Evolutionary conservation across 2,888 invertebrate species (phyloP), one percentile per base, ranked within the genome.

Genomic region (Fragum fragum): DNA sequence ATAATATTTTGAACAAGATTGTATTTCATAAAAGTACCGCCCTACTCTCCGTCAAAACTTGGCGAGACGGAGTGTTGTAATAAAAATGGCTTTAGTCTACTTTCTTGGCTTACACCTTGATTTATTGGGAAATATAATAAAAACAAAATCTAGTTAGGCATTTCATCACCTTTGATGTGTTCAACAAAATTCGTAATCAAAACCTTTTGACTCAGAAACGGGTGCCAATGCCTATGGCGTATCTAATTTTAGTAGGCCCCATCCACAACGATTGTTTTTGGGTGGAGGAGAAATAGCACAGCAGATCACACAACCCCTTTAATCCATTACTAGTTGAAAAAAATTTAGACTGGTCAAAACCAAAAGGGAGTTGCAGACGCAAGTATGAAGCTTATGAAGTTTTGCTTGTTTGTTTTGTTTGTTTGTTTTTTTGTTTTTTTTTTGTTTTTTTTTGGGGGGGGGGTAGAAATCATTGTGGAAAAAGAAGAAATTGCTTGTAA

Each of bases 21-120:
- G n/a, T 9, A 47, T 47, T 47, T 9, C 47, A 47, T 9, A 9
- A 5, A 14, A 47, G 14, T 18, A n/a, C 14, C 47, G 16, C 16
- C n/a, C n/a, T 18, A 14, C 47, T n/a, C n/a, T n/a, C 14, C 5
- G 18, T 18, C 2, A 47, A 47, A 47, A n/a, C 16, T 16, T 16
- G 18, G 14, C 7, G 2, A 47, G 7, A n/a, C 47, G 16, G 47
- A 9, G 16, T 47, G 14, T 47, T 18, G 47, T 47, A 47, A 47
- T 47, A 47, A 47, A 47, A 16, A n/a, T 5, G 47, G 47, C 5
- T 47, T 47, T 47, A 14, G 47, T 2, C 47, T 47, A 47, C 47
- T 47, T 47, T n/a, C 47, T 47, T 47, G 47, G 47, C 47, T 47
- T 47, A 47, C 47, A n/a, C 47, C 47, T 47, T 47, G 16, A 47